Evolutionary conservation across 2,113 vertebrate genomes (phyloP), one percentile per base, ranked within the genome.

Genomic region (Phasianus colchicus): DNA sequence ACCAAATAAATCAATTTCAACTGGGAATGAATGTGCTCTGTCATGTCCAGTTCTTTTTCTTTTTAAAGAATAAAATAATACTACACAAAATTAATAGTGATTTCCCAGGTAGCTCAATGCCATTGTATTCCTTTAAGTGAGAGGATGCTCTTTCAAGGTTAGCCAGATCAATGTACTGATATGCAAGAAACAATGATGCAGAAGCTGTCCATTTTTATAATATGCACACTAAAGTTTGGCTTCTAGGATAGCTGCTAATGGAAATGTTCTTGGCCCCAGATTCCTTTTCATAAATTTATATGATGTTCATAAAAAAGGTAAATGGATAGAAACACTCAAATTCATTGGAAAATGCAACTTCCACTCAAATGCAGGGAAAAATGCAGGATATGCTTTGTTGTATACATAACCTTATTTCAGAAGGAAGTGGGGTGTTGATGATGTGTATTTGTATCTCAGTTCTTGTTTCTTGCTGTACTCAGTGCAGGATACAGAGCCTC

Each of bases 121-220:
- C 34, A 50, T 47, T 32, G 34, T 25, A 6, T 72, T 88, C 48
- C 69, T 75, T 78, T 80, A 72, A 93, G 30, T 25, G 42, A 40
- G 61, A 77, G 57, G 70, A 18, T 84, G 21, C 13, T 71, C 61
- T 42, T 75, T 79, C 93, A 93, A 95, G 92, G 88, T 97, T 79
- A 96, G 66, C 58, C 88, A 73, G 83, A 47, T 14, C 27, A 55
- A 8, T 8, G 27, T 60, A 57, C 9, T 77, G 72, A 63, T 61
- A 50, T 27, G 70, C 73, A 90, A 82, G 69, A 92, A 57, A 72
- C 34, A 89, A 74, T 66, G 70, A 54, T 81, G 47, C 72, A 86
- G 58, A 88, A 57, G 40, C 34, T 91, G 70, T 75, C 76, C 19
- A 7, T 69, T 96, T 96, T 93, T 78, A 71, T 94, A 84, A 96